Conservation (phyloP, 2,113 vertebrate species). For the Apteryx owenii region DNA sequence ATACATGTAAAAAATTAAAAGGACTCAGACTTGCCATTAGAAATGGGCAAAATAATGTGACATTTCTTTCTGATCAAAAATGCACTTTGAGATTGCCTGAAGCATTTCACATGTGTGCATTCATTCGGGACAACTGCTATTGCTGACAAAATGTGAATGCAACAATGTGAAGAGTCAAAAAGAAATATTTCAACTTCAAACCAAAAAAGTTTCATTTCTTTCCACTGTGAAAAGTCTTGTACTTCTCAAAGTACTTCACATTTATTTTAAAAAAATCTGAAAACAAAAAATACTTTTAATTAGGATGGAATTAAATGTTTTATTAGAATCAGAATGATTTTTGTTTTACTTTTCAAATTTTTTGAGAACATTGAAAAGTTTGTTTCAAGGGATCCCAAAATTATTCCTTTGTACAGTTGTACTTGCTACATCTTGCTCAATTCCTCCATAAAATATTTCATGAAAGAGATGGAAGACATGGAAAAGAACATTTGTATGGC, state of each 20-base stretch:
- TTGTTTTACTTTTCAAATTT: too few relatives aligned
- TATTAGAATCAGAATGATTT: background rate
- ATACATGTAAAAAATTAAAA: background rate
- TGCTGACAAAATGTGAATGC: background rate
- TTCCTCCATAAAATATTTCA: too few relatives aligned
- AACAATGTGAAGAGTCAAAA: background rate
- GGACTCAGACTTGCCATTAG: background rate
- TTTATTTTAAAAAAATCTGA: background rate
- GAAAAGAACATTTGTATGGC: too few relatives aligned
- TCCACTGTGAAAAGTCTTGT: background rate
- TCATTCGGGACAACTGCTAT: background rate
- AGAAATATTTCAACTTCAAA: background rate
- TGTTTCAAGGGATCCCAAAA: too few relatives aligned
- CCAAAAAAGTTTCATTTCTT: background rate
- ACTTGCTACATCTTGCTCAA: too few relatives aligned
- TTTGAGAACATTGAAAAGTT: too few relatives aligned
- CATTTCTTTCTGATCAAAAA: background rate
- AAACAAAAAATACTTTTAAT: background rate
- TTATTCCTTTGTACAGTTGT: too few relatives aligned
- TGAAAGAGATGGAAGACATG: too few relatives aligned
- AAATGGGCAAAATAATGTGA: background rate
- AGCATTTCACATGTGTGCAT: background rate
- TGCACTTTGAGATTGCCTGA: background rate
- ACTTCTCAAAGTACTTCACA: background rate
- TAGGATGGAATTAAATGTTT: background rate